A percentile compares a stretch with the other conserved stretches of the same genome.
phyloP scores from a whole-genome alignment of 2,113 vertebrate genomes.

The Pedionomus torquatus region DNA sequence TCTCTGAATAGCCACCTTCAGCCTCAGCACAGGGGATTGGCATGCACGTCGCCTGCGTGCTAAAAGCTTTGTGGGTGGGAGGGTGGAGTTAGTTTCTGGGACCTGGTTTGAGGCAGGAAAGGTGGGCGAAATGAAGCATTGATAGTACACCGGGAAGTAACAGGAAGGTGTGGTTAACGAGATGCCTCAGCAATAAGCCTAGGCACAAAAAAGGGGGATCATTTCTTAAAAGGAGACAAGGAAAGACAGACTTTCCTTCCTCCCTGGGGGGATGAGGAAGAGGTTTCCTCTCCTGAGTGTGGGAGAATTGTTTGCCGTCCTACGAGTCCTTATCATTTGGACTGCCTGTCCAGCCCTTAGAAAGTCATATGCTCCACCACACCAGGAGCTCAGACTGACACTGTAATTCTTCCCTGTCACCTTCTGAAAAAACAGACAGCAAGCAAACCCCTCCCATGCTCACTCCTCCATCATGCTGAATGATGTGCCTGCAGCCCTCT shows the following conservation, averaged over 20 bases:
- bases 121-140: background rate
- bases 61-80: background rate
- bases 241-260: background rate
- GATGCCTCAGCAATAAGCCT: background rate
- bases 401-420: background rate
- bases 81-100: conserved; percentile 30
- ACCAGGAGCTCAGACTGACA: background rate
- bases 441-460: background rate
- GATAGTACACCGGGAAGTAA: background rate
- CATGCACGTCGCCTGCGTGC: fast-evolving
- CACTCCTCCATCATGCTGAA: background rate
- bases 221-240: background rate
- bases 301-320: background rate
- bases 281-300: background rate
- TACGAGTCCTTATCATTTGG: background rate
- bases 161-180: background rate
- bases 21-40: background rate
- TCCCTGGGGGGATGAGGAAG: background rate
- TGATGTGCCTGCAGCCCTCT: background rate
- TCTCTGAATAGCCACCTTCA: background rate
- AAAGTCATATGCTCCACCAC: background rate
- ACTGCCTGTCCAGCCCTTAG: background rate
- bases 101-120: background rate
- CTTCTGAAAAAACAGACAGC: background rate
- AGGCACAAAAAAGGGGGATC: background rate